Base-by-base conservation (phyloP, 1,140 invertebrate genomes). In the Drosophila kurseongensis region DNA sequence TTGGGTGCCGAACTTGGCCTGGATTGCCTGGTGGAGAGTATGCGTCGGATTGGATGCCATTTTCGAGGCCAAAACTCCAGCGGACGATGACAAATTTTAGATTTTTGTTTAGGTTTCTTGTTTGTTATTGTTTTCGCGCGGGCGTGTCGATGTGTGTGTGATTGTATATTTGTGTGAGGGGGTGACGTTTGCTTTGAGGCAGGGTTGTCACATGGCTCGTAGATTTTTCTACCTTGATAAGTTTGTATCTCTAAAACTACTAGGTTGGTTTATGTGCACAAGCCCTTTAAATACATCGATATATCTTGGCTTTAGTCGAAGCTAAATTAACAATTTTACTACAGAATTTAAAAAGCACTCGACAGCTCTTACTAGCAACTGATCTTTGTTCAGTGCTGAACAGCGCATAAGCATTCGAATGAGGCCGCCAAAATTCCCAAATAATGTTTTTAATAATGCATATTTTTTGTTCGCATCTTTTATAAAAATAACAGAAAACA, bases 11-110 rank as follows among this genome's bases (percentile, higher is more conserved):
- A 66, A 83, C 14, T 82, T 72, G 7, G 58, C 45, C 44, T 66
- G 74, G 8, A 88, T 89, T 5, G 78, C 56, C 56, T 89, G 65
- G 42, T 74, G 67, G 14, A 79, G 60, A 13, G 68, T 65, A 42
- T 78, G 73, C n/a, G 45, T 68, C 5, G 72, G 68, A 51, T 78
- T 73, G 27, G 56, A 69, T 35, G 76, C 76, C 72, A 75, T 72
- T 48, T 75, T 32, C n/a, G 40, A 5, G 59, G 74, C 69, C 54
- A 48, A 7, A 57, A 78, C n/a, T 66, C 29, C 18, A 56, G 32
- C 35, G 42, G 4, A 42, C 13, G 44, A 52, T 50, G 8, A 42
- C 18, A 36, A 50, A 32, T 42, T 42, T 41, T 66, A 14, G 0
- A 3, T 47, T 18, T 52, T 42, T 2, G 27, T 42, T 63, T 68